Percentiles rank a stretch among this genome's conserved stretches.
These are phyloP conservation scores for Margarornis squamiger DNA, from an alignment of 2,797 vertebrate species.

Conservation along the genomic window DNA sequence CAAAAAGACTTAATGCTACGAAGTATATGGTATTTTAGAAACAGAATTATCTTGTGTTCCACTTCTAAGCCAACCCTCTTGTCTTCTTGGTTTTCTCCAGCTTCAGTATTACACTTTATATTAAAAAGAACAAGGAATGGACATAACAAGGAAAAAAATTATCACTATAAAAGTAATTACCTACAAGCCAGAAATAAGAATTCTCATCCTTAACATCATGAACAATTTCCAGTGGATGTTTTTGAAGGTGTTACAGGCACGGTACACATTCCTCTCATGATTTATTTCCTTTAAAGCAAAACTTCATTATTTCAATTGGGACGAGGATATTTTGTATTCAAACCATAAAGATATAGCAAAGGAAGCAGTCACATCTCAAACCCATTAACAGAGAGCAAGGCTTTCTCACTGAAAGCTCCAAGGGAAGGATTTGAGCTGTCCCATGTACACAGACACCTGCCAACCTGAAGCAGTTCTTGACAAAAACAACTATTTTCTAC, in stretches of 20 bases:
- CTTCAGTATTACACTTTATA: constrained; percentile 1
- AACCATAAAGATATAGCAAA: not conserved
- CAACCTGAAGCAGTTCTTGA: not conserved
- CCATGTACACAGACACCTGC: not conserved
- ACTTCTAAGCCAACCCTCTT: not conserved
- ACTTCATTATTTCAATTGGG: not conserved
- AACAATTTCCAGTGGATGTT: not conserved
- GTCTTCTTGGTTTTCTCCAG: not conserved
- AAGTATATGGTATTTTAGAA: not conserved
- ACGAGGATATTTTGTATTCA: not conserved
- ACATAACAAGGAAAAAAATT: not conserved
- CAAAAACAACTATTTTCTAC: not conserved
- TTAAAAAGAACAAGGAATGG: constrained; percentile 18
- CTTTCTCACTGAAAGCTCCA: not conserved
- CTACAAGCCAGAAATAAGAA: constrained; percentile 19
- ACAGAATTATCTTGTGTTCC: not conserved
- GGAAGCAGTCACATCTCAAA: not conserved
- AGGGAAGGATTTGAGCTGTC: not conserved
- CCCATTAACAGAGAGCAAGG: not conserved
- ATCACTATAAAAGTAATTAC: not conserved
- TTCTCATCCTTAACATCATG: not conserved
- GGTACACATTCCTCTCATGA: not conserved
- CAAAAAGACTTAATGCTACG: not conserved
- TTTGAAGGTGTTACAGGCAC: not conserved
- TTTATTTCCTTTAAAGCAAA: not conserved